Evolutionary conservation across 2,113 vertebrate species (phyloP).

Genomic region (Larimichthys crocea): DNA sequence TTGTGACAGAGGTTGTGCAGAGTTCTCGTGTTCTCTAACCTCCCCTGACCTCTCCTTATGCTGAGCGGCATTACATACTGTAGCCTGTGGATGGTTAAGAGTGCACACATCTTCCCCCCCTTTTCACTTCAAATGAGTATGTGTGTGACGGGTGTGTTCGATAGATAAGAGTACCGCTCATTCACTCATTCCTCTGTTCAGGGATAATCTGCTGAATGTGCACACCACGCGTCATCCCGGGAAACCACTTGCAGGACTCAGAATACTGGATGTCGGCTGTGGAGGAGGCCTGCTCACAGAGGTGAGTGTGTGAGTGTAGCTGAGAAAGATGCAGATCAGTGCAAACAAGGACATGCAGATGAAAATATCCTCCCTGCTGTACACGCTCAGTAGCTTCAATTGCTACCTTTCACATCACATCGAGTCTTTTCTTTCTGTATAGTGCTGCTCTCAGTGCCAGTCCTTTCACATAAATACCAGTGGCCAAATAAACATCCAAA

Average conservation of each 20-base stretch:
- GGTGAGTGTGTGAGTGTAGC: slow-evolving; percentile 76
- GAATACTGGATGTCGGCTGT: slow-evolving; percentile 94
- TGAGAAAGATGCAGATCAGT: not conserved
- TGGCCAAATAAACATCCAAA: slow-evolving; percentile 22
- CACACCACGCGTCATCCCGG: slow-evolving; percentile 82
- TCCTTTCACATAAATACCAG: slow-evolving; percentile 37
- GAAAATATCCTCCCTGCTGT: not conserved
- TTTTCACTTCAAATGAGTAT: not conserved
- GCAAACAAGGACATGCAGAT: not conserved
- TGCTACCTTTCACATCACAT: slow-evolving; percentile 42
- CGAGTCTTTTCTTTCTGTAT: not conserved
- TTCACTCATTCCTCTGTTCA: slow-evolving; percentile 65
- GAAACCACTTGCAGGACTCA: slow-evolving; percentile 88
- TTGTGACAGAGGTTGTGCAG: not conserved
- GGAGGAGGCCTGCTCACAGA: slow-evolving; percentile 95
- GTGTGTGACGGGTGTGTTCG: not conserved
- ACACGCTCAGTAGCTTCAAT: slow-evolving; percentile 38
- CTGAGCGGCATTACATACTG: not conserved
- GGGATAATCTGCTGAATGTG: slow-evolving; percentile 92
- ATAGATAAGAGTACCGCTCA: not conserved
- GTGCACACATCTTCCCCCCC: not conserved
- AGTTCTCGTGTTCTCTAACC: not conserved
- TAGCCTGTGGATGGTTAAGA: not conserved
- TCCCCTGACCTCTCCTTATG: not conserved
- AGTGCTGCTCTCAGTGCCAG: slow-evolving; percentile 22